Base-by-base conservation (phyloP, 2,797 vertebrate genomes). In the Crenuchus spilurus region DNA sequence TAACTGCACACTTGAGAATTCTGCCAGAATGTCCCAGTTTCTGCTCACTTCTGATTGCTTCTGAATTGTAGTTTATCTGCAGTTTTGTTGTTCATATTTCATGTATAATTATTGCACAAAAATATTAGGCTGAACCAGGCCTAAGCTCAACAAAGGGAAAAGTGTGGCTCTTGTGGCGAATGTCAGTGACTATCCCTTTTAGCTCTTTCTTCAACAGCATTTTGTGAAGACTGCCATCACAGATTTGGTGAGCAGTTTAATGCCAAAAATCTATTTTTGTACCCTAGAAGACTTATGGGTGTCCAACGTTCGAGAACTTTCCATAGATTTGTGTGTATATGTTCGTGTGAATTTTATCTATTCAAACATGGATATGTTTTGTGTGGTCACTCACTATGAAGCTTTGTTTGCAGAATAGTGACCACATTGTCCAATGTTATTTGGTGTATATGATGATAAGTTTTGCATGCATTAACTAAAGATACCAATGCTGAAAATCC, bases 261-360 rank as follows among this genome's bases (percentile, higher is more conserved):
- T 39, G 20, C 41, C 11, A 35, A n/a, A 61, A 42, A 35, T 61
- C 13, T 68, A 62, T 75, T 75, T 75, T 68, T 75, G 20, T 75
- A 75, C 14, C 28, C 69, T 51, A 37, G 4, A 72, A 37, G 30
- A 31, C 3, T 1, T 30, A 35, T n/a, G 24, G 54, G 22, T 9
- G 31, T 31, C 57, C 54, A 57, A 6, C 1, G n/a, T 57, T 60
- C 11, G n/a, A 20, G 5, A 60, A 33, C 9, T 18, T 58, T 31
- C n/a, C 18, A 35, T 20, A 33, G 31, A 13, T 35, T 20, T 60
- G n/a, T 60, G 10, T 7, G 11, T 11, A 37, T 22, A 5, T 22
- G 57, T 60, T n/a, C n/a, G n/a, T n/a, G n/a, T n/a, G 11, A 9
- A 39, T 37, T 39, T 4, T 14, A 54, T 1, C 5, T 14, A 16